phyloP scores from a whole-genome alignment of 2,113 vertebrate species.

The cat (Felis catus) region DNA sequence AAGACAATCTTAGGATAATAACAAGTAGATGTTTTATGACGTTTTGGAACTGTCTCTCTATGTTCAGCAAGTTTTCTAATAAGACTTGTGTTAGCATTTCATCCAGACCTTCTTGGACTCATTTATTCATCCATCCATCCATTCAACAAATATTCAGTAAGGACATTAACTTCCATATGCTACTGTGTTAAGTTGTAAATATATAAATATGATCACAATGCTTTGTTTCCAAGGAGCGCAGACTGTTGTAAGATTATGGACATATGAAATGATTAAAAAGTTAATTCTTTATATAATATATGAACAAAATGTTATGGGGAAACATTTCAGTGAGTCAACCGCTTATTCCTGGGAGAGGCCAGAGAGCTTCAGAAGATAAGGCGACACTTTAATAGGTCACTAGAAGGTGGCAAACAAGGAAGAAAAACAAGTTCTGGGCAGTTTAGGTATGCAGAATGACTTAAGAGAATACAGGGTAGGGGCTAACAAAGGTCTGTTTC shows the following conservation, averaged over 20 bases:
- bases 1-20: neutral
- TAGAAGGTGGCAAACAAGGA: neutral
- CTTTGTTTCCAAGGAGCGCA: neutral
- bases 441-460: neutral
- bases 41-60: neutral
- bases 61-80: neutral
- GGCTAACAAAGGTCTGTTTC: neutral
- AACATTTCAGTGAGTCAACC: neutral
- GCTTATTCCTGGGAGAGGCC: neutral
- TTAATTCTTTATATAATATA: neutral
- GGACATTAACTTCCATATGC: neutral
- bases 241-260: neutral
- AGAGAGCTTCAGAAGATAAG: neutral
- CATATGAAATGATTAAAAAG: neutral
- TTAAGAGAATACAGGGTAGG: neutral
- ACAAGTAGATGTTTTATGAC: neutral
- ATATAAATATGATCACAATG: neutral
- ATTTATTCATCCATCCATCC: neutral
- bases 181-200: neutral
- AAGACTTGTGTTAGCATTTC: neutral
- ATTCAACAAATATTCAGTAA: constrained; percentile 12
- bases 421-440: neutral
- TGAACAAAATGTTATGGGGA: neutral
- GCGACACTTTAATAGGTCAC: neutral
- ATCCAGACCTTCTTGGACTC: neutral